Conservation (phyloP, 1,140 invertebrate genomes). For the Panonychus citri region DNA sequence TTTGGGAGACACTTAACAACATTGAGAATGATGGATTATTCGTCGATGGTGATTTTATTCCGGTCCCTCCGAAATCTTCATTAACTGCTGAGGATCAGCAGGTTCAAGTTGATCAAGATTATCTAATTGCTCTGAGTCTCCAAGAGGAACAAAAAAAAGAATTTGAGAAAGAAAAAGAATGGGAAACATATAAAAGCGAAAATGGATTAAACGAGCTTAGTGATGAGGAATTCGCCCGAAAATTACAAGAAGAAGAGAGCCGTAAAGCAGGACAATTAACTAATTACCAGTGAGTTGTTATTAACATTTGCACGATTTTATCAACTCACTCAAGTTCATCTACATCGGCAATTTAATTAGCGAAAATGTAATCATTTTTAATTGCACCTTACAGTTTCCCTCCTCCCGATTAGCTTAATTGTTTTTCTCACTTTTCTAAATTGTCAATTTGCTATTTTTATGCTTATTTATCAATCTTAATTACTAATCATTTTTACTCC, state of each 20-base stretch:
- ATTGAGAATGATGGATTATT: constrained; percentile 34
- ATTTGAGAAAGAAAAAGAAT: constrained; percentile 18
- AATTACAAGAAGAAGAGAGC: not conserved
- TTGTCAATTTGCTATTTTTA: too few relatives aligned
- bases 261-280: not conserved
- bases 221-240: constrained; percentile 1
- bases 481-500: too few relatives aligned
- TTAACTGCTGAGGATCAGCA: constrained; percentile 13
- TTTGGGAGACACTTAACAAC: constrained; percentile 36
- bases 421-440: too few relatives aligned
- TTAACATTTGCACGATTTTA: too few relatives aligned
- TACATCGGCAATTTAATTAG: too few relatives aligned
- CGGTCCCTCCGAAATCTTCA: constrained; percentile 19
- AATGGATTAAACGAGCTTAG: not conserved
- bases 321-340: too few relatives aligned
- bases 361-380: too few relatives aligned
- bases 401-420: too few relatives aligned
- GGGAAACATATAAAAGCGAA: constrained; percentile 16
- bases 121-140: constrained; percentile 26
- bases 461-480: too few relatives aligned
- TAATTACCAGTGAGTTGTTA: not conserved
- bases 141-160: constrained; percentile 25
- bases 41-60: constrained; percentile 29
- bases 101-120: constrained; percentile 32
- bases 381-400: too few relatives aligned